phyloP scores from a whole-genome alignment of 2,113 vertebrate species.

The Sphaerodactylus townsendi region DNA sequence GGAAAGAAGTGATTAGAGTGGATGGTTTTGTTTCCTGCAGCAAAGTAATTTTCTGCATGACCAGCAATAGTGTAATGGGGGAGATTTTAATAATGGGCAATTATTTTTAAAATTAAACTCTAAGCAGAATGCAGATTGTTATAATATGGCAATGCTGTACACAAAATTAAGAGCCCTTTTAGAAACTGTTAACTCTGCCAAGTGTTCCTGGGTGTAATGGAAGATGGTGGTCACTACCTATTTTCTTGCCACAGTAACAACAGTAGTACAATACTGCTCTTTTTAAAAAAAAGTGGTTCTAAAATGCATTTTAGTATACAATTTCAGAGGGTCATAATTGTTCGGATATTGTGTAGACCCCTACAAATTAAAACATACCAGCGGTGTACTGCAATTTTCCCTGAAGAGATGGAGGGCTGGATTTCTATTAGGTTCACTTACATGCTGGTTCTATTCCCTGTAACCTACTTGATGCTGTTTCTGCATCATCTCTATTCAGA shows the following conservation, averaged over 20 bases:
- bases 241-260: not conserved
- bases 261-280: not conserved
- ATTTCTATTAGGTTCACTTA: no score
- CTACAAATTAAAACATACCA: not conserved
- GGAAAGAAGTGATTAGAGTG: slow-evolving; percentile 61
- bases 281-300: not conserved
- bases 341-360: not conserved
- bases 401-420: not conserved
- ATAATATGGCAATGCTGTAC: slow-evolving; percentile 54
- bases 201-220: not conserved
- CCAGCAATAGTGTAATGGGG: slow-evolving; percentile 68
- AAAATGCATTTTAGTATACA: not conserved
- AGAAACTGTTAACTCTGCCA: slow-evolving; percentile 47
- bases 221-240: not conserved
- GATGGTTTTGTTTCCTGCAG: slow-evolving; percentile 70
- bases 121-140: slow-evolving; percentile 65
- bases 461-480: no score
- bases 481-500: no score
- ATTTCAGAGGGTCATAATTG: no score
- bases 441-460: no score
- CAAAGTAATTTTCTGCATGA: slow-evolving; percentile 81
- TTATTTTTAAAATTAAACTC: slow-evolving; percentile 79
- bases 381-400: no score
- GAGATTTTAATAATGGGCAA: slow-evolving; percentile 74
- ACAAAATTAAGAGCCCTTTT: slow-evolving; percentile 45